These are phyloP conservation scores for Spicauda simplicius DNA, from an alignment of 2,888 invertebrate species.

Conservation along the genomic window DNA sequence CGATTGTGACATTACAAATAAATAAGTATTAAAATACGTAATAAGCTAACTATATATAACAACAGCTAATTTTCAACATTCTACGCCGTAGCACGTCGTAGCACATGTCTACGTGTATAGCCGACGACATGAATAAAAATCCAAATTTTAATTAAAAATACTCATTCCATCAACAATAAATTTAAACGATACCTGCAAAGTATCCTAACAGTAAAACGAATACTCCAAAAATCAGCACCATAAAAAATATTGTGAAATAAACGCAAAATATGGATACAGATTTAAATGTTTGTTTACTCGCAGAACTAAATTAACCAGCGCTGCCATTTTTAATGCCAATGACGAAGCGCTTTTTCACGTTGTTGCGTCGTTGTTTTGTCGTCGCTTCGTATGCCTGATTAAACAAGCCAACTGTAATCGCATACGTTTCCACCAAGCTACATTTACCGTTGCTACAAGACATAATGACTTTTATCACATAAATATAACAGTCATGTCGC, in stretches of 20 bases:
- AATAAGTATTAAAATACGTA: too few relatives aligned
- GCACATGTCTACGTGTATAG: too few relatives aligned
- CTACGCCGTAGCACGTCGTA: too few relatives aligned
- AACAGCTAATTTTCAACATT: too few relatives aligned
- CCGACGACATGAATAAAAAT: too few relatives aligned
- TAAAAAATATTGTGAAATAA: background rate
- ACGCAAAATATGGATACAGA: background rate
- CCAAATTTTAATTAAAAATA: too few relatives aligned
- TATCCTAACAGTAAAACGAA: background rate
- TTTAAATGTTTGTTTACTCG: conserved; percentile 8
- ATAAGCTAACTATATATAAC: too few relatives aligned
- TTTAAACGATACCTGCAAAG: background rate
- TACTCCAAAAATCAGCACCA: background rate
- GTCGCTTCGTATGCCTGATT: conserved; percentile 31
- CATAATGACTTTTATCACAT: conserved; percentile 1
- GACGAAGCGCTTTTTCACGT: conserved; percentile 34
- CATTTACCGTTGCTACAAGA: background rate
- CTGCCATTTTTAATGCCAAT: conserved; percentile 31
- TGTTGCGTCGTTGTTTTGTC: conserved; percentile 30
- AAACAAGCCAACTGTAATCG: conserved; percentile 41
- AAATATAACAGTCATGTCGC: background rate
- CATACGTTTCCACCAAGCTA: conserved; percentile 24
- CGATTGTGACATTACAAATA: too few relatives aligned
- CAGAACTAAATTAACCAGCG: conserved; percentile 22
- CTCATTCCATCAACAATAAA: too few relatives aligned